Base-by-base conservation (phyloP, 2,797 vertebrate species). In the Chelidonichthys spinosus region DNA sequence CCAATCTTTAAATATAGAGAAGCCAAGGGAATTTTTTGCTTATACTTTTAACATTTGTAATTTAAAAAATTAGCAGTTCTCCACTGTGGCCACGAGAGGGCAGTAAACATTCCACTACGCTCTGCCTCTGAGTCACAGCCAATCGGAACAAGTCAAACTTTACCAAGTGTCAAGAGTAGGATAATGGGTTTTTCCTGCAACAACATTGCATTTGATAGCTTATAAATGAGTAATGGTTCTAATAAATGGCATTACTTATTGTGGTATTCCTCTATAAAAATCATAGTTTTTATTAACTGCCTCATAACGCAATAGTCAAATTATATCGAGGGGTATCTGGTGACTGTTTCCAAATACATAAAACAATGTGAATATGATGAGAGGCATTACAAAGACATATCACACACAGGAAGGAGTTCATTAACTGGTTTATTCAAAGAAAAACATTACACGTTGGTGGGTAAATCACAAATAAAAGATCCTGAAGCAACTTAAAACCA, bases 371-470 rank as follows among this genome's bases (percentile, higher is more conserved):
- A 11, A 14, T 40, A 42, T 8, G 5, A 17, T 58, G 1, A 6
- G 6, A 76, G 49, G 33, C 4, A 69, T 9, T 1, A 61, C 39
- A 81, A 46, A 65, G 7, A 62, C 50, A 55, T 1, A 6, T 53
- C 3, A 56, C 25, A 1, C 2, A 25, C 25, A 25, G 25, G 25
- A 25, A 25, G 25, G 18, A 46, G 25, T 77, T 67, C 11, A 63
- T 33, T 4, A 70, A 58, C 2, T 32, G 7, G 8, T 82, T 82
- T 87, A 82, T 80, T 82, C 1, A 53, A 53, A 49, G n/a, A 62
- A 46, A 53, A 59, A n/a, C 7, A 42, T 46, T 49, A 65, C 46
- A 66, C 32, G 15, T 40, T n/a, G 7, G 32, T 0, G 35, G 9
- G 67, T 4, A 67, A 69, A 64, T 63, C 25, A 64, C 39, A 64